These are phyloP conservation scores for Limonius californicus DNA, from an alignment of 1,140 invertebrate genomes.

Conservation along the genomic window DNA sequence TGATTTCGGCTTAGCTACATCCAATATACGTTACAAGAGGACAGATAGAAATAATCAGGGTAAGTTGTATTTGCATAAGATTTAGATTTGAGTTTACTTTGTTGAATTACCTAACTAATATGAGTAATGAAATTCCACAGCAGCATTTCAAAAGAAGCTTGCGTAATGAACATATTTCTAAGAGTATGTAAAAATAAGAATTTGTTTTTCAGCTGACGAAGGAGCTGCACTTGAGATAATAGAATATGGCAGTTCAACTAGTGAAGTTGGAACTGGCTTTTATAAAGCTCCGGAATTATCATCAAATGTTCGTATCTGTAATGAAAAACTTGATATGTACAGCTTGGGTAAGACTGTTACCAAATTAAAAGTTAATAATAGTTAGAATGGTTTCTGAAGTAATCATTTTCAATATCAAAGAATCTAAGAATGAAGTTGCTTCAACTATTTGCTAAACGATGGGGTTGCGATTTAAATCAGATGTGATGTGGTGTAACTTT, in stretches of 20 bases:
- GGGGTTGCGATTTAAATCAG: no score
- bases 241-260: conserved; percentile 57
- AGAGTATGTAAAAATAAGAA: not conserved
- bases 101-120: no score
- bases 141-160: not conserved
- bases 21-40: conserved; percentile 49
- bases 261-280: conserved; percentile 86
- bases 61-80: no score
- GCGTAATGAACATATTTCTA: not conserved
- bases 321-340: conserved; percentile 95
- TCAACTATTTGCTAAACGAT: no score
- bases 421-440: no score
- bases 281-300: conserved; percentile 92
- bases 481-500: no score
- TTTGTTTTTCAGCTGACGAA: not conserved
- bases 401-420: no score
- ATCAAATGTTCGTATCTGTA: conserved; percentile 68
- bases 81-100: no score
- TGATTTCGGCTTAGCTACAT: conserved; percentile 95
- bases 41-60: not conserved
- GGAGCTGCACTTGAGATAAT: not conserved
- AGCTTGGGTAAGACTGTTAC: conserved; percentile 51
- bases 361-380: no score
- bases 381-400: no score
- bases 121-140: no score